phyloP scores from a whole-genome alignment of 2,888 invertebrate species.

The Nomada ruficornis region DNA sequence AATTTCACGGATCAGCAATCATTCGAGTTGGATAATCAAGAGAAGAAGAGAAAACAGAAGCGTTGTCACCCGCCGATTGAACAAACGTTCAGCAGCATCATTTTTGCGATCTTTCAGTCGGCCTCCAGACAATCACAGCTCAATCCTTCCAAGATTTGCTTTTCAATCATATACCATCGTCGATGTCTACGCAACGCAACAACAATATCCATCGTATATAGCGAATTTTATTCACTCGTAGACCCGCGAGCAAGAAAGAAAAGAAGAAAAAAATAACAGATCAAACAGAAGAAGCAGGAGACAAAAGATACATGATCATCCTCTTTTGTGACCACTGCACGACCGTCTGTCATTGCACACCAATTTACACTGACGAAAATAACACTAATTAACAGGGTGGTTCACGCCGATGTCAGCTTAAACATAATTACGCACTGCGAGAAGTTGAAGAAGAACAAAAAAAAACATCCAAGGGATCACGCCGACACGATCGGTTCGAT shows the following conservation, averaged over 20 bases:
- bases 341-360: slow-evolving; percentile 20
- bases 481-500: slow-evolving; percentile 30
- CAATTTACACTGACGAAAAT: background rate
- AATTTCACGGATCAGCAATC: slow-evolving; percentile 1
- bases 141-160: slow-evolving; percentile 40
- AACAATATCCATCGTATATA: slow-evolving; percentile 8
- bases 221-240: slow-evolving; percentile 7
- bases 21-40: no score
- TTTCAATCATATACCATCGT: slow-evolving; percentile 33
- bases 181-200: slow-evolving; percentile 28
- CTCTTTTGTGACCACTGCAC: slow-evolving; percentile 7
- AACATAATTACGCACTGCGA: slow-evolving; percentile 11
- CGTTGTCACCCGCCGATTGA: no score
- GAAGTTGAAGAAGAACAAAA: background rate
- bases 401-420: slow-evolving; percentile 25
- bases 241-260: background rate
- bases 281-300: background rate
- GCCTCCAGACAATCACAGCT: slow-evolving; percentile 11
- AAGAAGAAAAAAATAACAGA: background rate
- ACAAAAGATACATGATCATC: background rate
- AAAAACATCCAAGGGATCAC: slow-evolving; percentile 16
- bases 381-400: background rate
- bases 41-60: no score
- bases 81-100: background rate
- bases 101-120: slow-evolving; percentile 14